Base-by-base conservation (phyloP, 2,113 vertebrate species). In the Mesembrinibis cayennensis region DNA sequence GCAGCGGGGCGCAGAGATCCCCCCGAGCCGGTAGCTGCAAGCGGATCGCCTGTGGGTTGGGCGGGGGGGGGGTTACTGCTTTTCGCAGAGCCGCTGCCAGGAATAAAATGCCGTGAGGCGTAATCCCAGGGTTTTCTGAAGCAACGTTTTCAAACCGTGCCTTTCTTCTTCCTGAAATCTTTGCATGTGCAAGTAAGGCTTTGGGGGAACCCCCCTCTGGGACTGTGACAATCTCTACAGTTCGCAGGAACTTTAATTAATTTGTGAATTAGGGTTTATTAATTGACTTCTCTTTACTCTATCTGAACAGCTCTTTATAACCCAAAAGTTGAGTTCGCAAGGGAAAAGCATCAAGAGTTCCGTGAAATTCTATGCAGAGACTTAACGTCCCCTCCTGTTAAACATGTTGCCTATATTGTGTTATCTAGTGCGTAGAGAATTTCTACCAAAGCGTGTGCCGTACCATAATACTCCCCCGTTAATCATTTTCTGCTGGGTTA, bases 1-100 rank as follows among this genome's bases (percentile, higher is more conserved):
- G 97, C 93, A 94, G 92, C 98, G 98, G 98, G 98, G 95, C 94
- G 93, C 97, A 97, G 98, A 96, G 95, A 95, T 92, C 90, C 93
- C 91, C 42, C 47, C 5, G 25, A 42, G 49, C 27, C 65, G 17
- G 11, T 13, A 36, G 32, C 58, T 47, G 70, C 23, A 42, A 32
- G 29, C 58, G 42, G 19, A 34, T 88, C 38, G 36, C 84, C 45
- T n/a, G 71, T 7, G 56, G 49, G 6, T 10, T 34, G 27, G 2
- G 44, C 6, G 14, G 82, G 22, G 71, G 29, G 3, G 45, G 30
- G 16, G 27, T 30, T 30, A 10, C 5, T n/a, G 62, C 79, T 87
- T 49, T 49, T 62, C 9, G 15, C 70, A 29, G 69, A 25, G 67
- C 85, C 47, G 15, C 53, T 72, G 70, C 70, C 32, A 36, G 95